Percentiles rank a stretch among this genome's conserved stretches.
These are phyloP conservation scores for Desmophyllum pertusum DNA, from an alignment of 92 coral and sea anemone species.

Conservation along the genomic window DNA sequence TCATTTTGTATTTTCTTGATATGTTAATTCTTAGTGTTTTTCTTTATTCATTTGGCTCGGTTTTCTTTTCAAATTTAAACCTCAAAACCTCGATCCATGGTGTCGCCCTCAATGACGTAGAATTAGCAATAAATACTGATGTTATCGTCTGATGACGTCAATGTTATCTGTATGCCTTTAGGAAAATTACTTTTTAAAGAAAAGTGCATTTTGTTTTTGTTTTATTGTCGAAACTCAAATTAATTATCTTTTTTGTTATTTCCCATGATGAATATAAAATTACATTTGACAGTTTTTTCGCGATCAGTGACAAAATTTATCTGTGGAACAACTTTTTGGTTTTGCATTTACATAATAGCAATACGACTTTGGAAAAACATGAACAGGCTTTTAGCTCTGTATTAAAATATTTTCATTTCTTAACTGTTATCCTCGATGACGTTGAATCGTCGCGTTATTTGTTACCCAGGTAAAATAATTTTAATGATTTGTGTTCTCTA, in stretches of 20 bases:
- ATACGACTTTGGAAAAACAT: not conserved
- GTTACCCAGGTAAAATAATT: not conserved
- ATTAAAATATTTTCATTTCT: not conserved
- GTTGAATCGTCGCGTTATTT: not conserved
- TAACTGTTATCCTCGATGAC: not conserved
- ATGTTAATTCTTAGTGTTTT: not conserved
- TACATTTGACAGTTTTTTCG: not conserved
- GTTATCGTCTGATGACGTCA: not conserved
- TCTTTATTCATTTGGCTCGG: not conserved
- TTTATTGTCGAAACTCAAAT: not conserved
- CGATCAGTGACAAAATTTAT: not conserved
- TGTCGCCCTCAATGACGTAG: not conserved
- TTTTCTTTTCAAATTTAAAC: not conserved
- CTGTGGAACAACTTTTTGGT: not conserved
- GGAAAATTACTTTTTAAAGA: not conserved
- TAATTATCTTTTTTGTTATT: not conserved
- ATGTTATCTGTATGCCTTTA: not conserved
- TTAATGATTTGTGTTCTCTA: not conserved
- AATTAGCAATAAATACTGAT: not conserved
- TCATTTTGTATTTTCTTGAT: not conserved
- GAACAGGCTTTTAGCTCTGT: not conserved
- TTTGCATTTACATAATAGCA: not conserved
- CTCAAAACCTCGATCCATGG: not conserved
- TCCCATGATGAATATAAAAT: not conserved
- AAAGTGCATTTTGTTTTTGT: not conserved